A percentile compares a stretch with the other conserved stretches of the same genome.
phyloP scores from a whole-genome alignment of 2,888 invertebrate genomes.

The Tetragonisca angustula region DNA sequence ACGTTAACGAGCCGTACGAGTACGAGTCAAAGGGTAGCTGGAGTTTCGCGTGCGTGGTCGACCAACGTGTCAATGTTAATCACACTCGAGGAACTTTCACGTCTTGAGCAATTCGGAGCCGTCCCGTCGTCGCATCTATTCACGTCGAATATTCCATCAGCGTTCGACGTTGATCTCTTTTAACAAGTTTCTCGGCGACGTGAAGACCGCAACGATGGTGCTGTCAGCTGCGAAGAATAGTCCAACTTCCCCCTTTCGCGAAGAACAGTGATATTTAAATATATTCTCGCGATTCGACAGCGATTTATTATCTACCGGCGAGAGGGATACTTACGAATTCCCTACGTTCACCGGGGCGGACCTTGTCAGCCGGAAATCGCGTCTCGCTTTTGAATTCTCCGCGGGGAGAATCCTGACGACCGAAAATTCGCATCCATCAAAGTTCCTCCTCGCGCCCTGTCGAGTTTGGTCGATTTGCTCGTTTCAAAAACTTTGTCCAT shows the following conservation, averaged over 20 bases:
- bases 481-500: background rate
- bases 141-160: background rate
- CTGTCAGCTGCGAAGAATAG: background rate
- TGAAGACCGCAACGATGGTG: too few species aligned
- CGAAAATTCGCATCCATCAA: slow-evolving; percentile 32
- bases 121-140: background rate
- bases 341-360: slow-evolving; percentile 20
- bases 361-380: slow-evolving; percentile 37
- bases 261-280: slow-evolving; percentile 18
- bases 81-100: background rate
- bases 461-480: background rate
- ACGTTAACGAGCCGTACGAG: slow-evolving; percentile 24
- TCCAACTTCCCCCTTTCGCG: background rate
- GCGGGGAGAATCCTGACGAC: too few species aligned
- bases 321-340: slow-evolving; percentile 32
- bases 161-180: background rate
- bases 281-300: slow-evolving; percentile 20
- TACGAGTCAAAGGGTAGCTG: background rate
- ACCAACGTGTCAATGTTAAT: slow-evolving; percentile 20
- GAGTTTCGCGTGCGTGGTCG: slow-evolving; percentile 9
- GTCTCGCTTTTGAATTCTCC: slow-evolving; percentile 1
- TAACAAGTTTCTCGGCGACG: background rate
- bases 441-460: background rate
- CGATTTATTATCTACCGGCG: slow-evolving; percentile 29
- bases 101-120: background rate